Evolutionary conservation across 1,140 invertebrate species (phyloP), one percentile per base, ranked within the genome.

Genomic region (Drosophila malerkotliana): DNA sequence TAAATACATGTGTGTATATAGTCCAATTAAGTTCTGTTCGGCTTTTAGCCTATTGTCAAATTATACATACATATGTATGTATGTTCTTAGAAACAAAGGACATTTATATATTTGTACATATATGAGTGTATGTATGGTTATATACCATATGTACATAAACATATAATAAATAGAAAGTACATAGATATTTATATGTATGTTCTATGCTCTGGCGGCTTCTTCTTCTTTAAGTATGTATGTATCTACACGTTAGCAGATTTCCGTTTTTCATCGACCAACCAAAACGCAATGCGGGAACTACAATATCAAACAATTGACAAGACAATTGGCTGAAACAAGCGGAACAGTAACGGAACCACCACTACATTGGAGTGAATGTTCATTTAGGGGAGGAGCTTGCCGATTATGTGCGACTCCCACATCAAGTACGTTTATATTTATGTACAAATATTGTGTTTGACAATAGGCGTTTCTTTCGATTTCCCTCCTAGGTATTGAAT

Each of bases 261-360:
- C 37, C 44, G 18, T 37, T 52, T 34, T 47, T 37, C 60, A 37
- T 51, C 51, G 49, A 47, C 83, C 83, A 87, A 87, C 83, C 67
- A 76, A 73, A 83, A 73, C 67, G 56, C 63, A 60, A 67, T 79
- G 45, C 49, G 26, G 44, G 49, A 44, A 53, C 28, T 54, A 87
- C 78, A 85, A 82, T 85, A 55, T 41, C 54, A 87, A 79, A 77
- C 74, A 83, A 73, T 79, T 83, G 84, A 69, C 56, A 58, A 89
- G 68, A 88, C 83, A 88, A 88, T 88, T 88, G 83, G 83, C 76
- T 66, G 75, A 88, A 48, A 67, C 75, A 66, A 77, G 53, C 67
- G 47, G 45, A 45, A 63, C 83, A 75, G 68, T 88, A 76, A 76
- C 83, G 64, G 77, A 76, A 76, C 83, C 75, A 85, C 78, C 67